Percentiles rank a stretch among this genome's conserved stretches.
phyloP scores from a whole-genome alignment of 2,888 invertebrate species.

The Stramonita haemastoma region DNA sequence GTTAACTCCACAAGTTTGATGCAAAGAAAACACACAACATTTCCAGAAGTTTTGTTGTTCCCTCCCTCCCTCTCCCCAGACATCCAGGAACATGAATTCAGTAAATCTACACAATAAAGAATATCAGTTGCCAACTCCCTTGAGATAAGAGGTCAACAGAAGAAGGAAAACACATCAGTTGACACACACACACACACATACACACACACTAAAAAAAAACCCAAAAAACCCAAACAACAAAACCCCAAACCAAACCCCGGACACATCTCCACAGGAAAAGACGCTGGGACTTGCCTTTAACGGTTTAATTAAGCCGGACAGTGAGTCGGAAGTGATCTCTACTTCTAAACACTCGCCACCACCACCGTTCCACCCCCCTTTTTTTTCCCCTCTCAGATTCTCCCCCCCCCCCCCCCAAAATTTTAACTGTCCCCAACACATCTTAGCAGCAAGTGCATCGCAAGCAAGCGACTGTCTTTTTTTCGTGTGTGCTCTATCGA shows the following conservation, averaged over 20 bases:
- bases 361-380: background rate
- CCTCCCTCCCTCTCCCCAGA: background rate
- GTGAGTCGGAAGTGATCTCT: too few species aligned
- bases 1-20: background rate
- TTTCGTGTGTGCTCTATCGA: too few species aligned
- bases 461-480: background rate
- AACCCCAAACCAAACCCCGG: too few species aligned
- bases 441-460: slow-evolving; percentile 4
- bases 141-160: slow-evolving; percentile 12
- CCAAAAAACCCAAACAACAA: too few species aligned
- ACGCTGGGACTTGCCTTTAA: background rate
- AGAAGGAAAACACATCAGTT: slow-evolving; percentile 19
- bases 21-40: slow-evolving; percentile 27
- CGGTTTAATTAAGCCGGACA: too few species aligned
- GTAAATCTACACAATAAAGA: background rate
- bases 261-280: background rate
- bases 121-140: slow-evolving; percentile 19
- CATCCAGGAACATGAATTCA: slow-evolving; percentile 7
- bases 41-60: background rate
- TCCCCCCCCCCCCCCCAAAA: too few species aligned
- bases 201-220: background rate
- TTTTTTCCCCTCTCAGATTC: too few species aligned
- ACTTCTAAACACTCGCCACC: too few species aligned
- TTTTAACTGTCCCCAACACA: background rate
- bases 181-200: background rate